phyloP scores from a whole-genome alignment of 2,888 invertebrate genomes.

The Synergus itoensis region DNA sequence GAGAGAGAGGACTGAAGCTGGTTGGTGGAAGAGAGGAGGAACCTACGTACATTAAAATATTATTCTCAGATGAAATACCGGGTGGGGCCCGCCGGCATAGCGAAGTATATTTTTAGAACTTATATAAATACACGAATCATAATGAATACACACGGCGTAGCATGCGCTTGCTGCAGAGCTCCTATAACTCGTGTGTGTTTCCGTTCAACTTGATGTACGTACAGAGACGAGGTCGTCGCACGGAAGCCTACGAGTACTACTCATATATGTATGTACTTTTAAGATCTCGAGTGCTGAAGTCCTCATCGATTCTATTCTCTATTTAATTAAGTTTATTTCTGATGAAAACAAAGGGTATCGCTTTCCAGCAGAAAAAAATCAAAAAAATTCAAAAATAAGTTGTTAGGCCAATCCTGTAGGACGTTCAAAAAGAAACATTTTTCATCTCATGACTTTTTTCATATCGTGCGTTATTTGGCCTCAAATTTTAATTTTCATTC shows the following conservation, averaged over 20 bases:
- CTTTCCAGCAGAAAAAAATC: no score
- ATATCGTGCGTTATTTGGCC: no score
- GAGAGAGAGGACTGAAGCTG: constrained; percentile 42
- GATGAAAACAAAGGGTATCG: not conserved
- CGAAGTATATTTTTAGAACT: constrained; percentile 77
- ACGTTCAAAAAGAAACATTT: no score
- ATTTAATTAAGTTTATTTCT: not conserved
- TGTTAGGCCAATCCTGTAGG: no score
- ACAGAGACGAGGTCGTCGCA: constrained; percentile 52
- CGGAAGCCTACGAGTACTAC: constrained; percentile 45
- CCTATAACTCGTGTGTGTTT: constrained; percentile 56
- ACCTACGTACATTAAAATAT: constrained; percentile 77
- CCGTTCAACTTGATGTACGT: constrained; percentile 56
- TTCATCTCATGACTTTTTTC: no score
- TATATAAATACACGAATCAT: constrained; percentile 78
- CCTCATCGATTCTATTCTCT: not conserved
- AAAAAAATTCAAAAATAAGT: no score
- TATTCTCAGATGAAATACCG: constrained; percentile 78
- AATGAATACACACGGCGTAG: constrained; percentile 72
- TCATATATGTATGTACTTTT: not conserved
- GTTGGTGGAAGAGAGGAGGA: constrained; percentile 48
- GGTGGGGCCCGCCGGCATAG: constrained; percentile 76
- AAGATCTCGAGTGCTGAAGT: not conserved
- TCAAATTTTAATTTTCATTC: no score
- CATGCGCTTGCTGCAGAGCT: constrained; percentile 56